Conservation (phyloP, 2,113 vertebrate species). For the Hucho hucho region DNA sequence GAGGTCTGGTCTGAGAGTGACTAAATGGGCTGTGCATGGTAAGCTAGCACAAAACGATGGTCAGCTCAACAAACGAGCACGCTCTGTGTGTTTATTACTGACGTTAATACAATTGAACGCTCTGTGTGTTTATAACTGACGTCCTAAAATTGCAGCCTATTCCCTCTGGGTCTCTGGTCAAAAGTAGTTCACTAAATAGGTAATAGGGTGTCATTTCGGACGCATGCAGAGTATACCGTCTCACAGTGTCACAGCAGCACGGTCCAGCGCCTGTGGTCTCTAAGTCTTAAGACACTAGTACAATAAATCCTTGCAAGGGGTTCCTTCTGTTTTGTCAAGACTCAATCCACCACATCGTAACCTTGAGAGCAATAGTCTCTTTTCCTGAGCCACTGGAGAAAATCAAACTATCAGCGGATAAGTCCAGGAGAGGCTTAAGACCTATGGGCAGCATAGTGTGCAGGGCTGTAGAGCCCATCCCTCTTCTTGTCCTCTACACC, state of each 20-base stretch:
- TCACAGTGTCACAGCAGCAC: no score
- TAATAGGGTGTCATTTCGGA: no score
- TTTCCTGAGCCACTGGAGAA: neutral
- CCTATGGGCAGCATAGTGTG: neutral
- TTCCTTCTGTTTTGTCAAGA: neutral
- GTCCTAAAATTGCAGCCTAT: no score
- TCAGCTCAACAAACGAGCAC: neutral
- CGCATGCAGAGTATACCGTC: no score
- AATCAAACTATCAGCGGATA: constrained; percentile 4
- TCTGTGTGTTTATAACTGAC: neutral
- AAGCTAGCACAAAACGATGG: neutral
- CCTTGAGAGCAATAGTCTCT: constrained; percentile 7
- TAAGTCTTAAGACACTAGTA: neutral
- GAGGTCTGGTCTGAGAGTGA: no score
- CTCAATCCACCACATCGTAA: constrained; percentile 2
- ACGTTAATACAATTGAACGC: neutral
- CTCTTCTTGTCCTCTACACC: neutral
- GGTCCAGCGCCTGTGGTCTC: no score
- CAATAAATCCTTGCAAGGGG: constrained; percentile 2
- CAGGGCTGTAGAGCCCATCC: neutral
- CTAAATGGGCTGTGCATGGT: constrained; percentile 7
- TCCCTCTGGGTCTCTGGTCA: no score
- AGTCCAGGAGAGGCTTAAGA: constrained; percentile 3
- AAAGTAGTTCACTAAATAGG: no score
- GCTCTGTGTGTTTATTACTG: neutral